phyloP scores from a whole-genome alignment of 2,888 invertebrate species.

The Dynastes maya region DNA sequence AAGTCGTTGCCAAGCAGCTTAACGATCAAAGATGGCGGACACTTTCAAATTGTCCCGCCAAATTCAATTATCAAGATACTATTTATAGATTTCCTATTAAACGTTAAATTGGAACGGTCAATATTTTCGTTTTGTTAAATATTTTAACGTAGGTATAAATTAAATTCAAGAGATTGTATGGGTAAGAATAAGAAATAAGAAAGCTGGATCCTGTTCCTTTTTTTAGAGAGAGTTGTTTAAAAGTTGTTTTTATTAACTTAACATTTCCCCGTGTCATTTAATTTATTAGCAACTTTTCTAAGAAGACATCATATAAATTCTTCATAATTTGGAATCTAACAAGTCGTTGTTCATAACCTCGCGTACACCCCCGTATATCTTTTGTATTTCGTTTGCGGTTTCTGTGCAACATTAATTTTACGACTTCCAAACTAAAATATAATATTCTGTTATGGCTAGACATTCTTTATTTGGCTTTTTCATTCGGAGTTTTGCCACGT shows the following conservation, averaged over 20 bases:
- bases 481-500: background rate
- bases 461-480: slow-evolving; percentile 5
- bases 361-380: no score
- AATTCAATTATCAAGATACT: background rate
- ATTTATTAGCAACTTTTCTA: no score
- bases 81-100: slow-evolving; percentile 3
- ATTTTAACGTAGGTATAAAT: no score
- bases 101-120: background rate
- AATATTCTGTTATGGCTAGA: slow-evolving; percentile 35
- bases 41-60: slow-evolving; percentile 26
- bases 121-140: background rate
- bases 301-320: no score
- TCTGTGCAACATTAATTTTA: background rate
- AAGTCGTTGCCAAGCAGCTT: background rate
- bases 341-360: no score
- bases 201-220: no score
- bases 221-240: no score
- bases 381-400: background rate
- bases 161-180: no score
- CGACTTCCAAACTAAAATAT: slow-evolving; percentile 16
- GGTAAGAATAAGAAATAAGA: no score
- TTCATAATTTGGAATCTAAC: no score
- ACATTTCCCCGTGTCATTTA: no score
- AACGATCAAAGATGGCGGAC: slow-evolving; percentile 20
- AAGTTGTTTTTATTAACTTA: no score